Evolutionary conservation across 2,797 vertebrate species (phyloP).

Genomic region (Chelidonichthys spinosus): DNA sequence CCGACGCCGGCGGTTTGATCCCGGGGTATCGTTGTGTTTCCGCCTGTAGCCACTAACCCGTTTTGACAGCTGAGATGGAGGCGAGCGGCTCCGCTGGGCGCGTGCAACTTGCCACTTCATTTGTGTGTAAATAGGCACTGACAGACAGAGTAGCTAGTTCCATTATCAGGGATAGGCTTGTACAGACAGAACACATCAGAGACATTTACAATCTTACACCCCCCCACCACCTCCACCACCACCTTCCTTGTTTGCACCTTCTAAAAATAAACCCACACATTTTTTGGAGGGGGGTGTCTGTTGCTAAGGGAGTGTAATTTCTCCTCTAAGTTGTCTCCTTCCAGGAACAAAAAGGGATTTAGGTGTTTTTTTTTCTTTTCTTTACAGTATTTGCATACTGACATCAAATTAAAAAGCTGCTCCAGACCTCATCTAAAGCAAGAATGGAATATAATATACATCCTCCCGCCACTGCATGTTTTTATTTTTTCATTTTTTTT

Average conservation of each 20-base stretch:
- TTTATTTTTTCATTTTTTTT: no score
- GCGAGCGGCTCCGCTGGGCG: conserved; percentile 73
- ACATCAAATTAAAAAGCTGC: conserved; percentile 77
- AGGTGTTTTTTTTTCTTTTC: neutral
- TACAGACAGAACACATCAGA: conserved; percentile 78
- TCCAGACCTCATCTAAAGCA: no score
- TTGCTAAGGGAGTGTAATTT: conserved; percentile 74
- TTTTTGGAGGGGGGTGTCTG: conserved; percentile 42
- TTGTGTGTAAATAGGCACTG: conserved; percentile 81
- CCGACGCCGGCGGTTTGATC: conserved; percentile 67
- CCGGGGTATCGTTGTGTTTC: conserved; percentile 67
- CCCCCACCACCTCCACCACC: neutral
- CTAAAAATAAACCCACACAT: conserved; percentile 75
- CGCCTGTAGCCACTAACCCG: conserved; percentile 77
- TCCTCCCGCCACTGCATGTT: no score
- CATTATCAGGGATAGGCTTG: conserved; percentile 77
- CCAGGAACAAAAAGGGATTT: conserved; percentile 64
- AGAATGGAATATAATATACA: no score
- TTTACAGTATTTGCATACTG: conserved; percentile 73
- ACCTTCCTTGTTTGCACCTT: conserved; percentile 72
- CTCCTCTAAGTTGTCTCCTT: conserved; percentile 56
- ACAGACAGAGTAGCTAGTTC: conserved; percentile 75
- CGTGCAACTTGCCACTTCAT: conserved; percentile 74
- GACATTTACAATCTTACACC: conserved; percentile 67
- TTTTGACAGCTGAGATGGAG: conserved; percentile 80